A percentile compares a stretch with the other conserved stretches of the same genome.
These are phyloP conservation scores for Cephus sareptanus DNA, from an alignment of 2,888 invertebrate genomes.

Conservation along the genomic window DNA sequence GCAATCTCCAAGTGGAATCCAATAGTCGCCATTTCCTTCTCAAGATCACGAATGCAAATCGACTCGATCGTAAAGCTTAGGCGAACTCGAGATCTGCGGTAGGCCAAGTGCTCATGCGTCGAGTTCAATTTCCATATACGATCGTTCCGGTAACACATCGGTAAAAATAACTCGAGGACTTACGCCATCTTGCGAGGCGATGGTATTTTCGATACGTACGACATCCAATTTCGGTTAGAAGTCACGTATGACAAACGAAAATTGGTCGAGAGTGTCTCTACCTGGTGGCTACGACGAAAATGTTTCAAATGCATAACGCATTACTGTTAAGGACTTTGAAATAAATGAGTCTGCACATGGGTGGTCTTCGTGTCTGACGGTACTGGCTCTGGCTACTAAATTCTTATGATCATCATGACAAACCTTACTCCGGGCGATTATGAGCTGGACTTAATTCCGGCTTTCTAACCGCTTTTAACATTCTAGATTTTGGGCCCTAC, in stretches of 20 bases:
- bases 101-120: not conserved
- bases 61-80: not conserved
- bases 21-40: not conserved
- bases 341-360: not conserved
- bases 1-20: not conserved
- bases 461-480: not conserved
- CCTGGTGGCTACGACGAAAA: not conserved
- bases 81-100: not conserved
- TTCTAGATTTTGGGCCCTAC: not conserved
- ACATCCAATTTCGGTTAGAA: not conserved
- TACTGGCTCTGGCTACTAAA: not conserved
- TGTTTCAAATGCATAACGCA: not conserved
- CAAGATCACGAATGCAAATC: not conserved
- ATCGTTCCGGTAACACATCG: not conserved
- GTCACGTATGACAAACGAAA: not conserved
- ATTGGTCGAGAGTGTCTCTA: not conserved
- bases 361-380: not conserved
- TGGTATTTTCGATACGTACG: not conserved
- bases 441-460: not conserved
- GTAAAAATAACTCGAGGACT: not conserved
- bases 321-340: not conserved
- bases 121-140: not conserved
- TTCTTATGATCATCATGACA: conserved; percentile 1
- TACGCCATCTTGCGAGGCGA: not conserved
- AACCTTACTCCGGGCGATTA: not conserved